Conservation (phyloP, 2,888 invertebrate genomes). For the Melolontha melolontha region DNA sequence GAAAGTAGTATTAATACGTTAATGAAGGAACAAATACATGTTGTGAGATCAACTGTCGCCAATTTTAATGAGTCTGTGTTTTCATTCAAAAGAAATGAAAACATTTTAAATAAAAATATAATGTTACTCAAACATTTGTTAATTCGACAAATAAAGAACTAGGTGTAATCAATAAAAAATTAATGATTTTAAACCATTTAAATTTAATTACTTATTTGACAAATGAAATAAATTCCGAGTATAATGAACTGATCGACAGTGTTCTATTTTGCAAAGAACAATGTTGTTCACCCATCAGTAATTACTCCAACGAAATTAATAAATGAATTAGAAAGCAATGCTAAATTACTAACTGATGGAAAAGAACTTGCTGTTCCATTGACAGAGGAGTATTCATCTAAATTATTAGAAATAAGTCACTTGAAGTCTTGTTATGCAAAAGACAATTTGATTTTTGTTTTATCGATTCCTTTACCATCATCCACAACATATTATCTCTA, state of each 20-base stretch:
- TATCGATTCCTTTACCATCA: slow-evolving; percentile 22
- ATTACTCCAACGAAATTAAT: neutral
- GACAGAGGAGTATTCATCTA: slow-evolving; percentile 14
- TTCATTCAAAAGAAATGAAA: slow-evolving; percentile 10
- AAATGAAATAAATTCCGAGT: slow-evolving; percentile 7
- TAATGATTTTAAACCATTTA: neutral
- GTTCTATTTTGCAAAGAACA: neutral
- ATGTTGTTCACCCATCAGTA: neutral
- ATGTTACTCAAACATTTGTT: neutral
- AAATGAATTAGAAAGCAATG: slow-evolving; percentile 8
- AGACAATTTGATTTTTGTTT: slow-evolving; percentile 26
- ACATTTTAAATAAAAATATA: slow-evolving; percentile 8
- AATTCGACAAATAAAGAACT: neutral
- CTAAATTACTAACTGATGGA: slow-evolving; percentile 11
- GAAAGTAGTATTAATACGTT: slow-evolving; percentile 2
- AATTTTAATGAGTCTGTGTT: slow-evolving; percentile 10
- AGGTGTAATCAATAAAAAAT: neutral
- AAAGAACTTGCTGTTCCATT: slow-evolving; percentile 12
- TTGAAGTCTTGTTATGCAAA: slow-evolving; percentile 1
- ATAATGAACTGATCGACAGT: neutral
- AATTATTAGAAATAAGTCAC: slow-evolving; percentile 14
- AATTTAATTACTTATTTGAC: slow-evolving; percentile 6
- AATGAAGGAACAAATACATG: slow-evolving; percentile 6
- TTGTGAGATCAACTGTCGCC: neutral
- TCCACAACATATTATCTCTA: slow-evolving; percentile 5